A percentile compares a stretch with the other conserved stretches of the same genome.
phyloP scores from a whole-genome alignment of 2,888 invertebrate genomes.

The Nemapogon koenigi region DNA sequence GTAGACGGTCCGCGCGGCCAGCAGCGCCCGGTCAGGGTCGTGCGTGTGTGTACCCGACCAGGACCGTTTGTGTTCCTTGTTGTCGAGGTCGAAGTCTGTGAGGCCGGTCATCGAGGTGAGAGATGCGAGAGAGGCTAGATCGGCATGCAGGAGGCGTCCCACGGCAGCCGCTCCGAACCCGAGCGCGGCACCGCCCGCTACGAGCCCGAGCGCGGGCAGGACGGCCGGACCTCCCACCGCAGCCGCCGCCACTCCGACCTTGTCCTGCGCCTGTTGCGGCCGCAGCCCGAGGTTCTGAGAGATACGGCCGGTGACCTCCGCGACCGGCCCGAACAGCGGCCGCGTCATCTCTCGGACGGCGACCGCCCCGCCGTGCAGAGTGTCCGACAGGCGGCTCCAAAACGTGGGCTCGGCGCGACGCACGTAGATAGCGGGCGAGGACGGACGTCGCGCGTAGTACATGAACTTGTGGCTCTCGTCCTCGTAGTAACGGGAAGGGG shows the following conservation, averaged over 20 bases:
- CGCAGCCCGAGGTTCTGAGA: conserved; percentile 77
- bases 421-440: conserved; percentile 68
- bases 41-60: conserved; percentile 37
- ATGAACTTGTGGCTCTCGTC: conserved; percentile 59
- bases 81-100: conserved; percentile 35
- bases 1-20: conserved; percentile 46
- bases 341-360: conserved; percentile 71
- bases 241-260: conserved; percentile 67
- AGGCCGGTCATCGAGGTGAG: conserved; percentile 59
- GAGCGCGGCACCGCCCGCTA: conserved; percentile 83
- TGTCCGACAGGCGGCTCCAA: conserved; percentile 77
- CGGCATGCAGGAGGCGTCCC: conserved; percentile 72
- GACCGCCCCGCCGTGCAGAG: conserved; percentile 73
- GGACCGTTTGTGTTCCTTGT: conserved; percentile 65
- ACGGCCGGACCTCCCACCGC: conserved; percentile 61
- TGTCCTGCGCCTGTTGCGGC: conserved; percentile 58
- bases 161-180: conserved; percentile 83
- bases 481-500: conserved; percentile 50
- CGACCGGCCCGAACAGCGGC: conserved; percentile 65
- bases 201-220: conserved; percentile 76
- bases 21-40: conserved; percentile 47
- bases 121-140: too few relatives aligned
- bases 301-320: conserved; percentile 80
- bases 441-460: conserved; percentile 62
- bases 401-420: conserved; percentile 68